Evolutionary conservation across 2,797 vertebrate genomes (phyloP), one percentile per base, ranked within the genome.

Genomic region (Spea hammondii): DNA sequence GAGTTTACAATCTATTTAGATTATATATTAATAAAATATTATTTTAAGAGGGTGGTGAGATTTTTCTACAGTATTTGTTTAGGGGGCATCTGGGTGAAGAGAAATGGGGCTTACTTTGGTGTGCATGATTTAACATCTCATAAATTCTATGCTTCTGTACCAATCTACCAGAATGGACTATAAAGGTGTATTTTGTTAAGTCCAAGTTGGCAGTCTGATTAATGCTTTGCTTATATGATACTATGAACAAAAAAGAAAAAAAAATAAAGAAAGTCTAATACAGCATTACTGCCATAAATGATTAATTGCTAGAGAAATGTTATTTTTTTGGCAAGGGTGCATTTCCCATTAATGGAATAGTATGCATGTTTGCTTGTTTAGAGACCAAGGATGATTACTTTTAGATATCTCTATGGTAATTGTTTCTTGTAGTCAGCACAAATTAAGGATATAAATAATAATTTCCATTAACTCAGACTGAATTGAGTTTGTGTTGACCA

Each of bases 371-470:
- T 76, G 46, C 53, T 76, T 67, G 32, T 66, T 67, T 50, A 9
- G 32, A 64, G 13, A 17, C 44, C 32, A 67, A 67, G 49, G 64
- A 53, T 65, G 65, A 17, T 67, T 75, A 55, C 73, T 44, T 75
- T 66, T 55, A 66, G 49, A 55, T 57, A 51, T 76, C 53, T 76
- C 32, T 57, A 44, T 59, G 68, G 67, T 68, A 50, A 67, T 68
- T 46, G 55, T 68, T 46, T 17, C 57, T 49, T 44, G 55, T 68
- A 68, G 65, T 59, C 54, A 68, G 74, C 54, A 55, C 12, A 62
- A 76, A 76, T 76, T 76, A 76, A 45, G 45, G n/a, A 44, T 14
- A 57, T 59, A 75, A 66, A 75, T 68, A 76, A 68, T 68, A 48
- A 54, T 55, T 68, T 68, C 46, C 45, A 59, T 57, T 68, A 68